These are phyloP conservation scores for Porites cylindrica DNA, from an alignment of 92 coral and sea anemone genomes.

Conservation along the genomic window DNA sequence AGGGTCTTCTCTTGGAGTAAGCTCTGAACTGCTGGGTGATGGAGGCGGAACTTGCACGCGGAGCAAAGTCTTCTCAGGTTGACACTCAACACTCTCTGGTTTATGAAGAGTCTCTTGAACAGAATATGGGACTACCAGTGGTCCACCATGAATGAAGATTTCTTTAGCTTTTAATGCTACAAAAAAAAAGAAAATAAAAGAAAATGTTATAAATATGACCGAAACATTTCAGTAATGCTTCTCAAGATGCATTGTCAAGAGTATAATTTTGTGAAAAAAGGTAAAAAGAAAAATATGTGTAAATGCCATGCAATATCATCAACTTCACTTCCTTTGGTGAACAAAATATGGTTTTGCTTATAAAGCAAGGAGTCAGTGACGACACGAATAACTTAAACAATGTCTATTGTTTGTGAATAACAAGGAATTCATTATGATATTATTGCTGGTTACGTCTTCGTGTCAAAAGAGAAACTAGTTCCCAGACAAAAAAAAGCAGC, in stretches of 20 bases:
- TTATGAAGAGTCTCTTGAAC: neutral
- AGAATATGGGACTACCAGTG: conserved; percentile 23
- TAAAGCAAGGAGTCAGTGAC: too few relatives aligned
- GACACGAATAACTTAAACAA: too few relatives aligned
- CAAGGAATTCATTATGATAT: too few relatives aligned
- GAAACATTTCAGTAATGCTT: neutral
- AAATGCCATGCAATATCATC: neutral
- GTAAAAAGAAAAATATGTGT: too few relatives aligned
- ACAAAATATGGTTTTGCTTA: too few relatives aligned
- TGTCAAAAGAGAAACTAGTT: neutral
- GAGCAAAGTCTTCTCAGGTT: neutral
- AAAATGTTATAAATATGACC: neutral
- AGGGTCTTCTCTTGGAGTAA: conserved; percentile 4
- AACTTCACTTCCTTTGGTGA: too few relatives aligned
- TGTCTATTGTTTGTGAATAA: too few relatives aligned
- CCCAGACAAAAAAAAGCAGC: too few relatives aligned
- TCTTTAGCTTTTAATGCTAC: neutral
- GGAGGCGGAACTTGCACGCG: neutral
- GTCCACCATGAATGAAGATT: too few relatives aligned
- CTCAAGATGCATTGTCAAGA: too few relatives aligned
- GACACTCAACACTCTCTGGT: neutral
- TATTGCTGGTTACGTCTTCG: too few relatives aligned
- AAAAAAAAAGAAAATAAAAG: neutral
- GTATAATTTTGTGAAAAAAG: too few relatives aligned
- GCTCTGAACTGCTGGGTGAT: neutral